Evolutionary conservation across 1,140 invertebrate species (phyloP), one percentile per base, ranked within the genome.

Genomic region (Pachypsylla venusta): DNA sequence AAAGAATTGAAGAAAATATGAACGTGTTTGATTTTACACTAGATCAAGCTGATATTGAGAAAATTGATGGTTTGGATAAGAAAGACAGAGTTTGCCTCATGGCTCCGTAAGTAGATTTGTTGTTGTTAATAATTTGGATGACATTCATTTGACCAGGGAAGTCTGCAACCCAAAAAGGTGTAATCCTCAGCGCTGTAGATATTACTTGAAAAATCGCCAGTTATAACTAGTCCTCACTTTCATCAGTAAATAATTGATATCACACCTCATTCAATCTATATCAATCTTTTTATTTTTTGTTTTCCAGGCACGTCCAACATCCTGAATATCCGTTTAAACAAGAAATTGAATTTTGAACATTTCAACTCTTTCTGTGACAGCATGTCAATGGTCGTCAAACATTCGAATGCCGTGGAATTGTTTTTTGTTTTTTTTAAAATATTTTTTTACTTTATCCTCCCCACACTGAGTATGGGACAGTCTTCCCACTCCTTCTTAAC

Each of bases 11-110:
- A 28, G 66, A 74, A 57, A 83, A 83, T 65, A 66, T 79, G 30
- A 64, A 78, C 30, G 66, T 80, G 25, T 79, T 79, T 63, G 75
- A 80, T 65, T 81, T 81, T 66, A 58, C 73, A 53, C 64, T 81
- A 20, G 20, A 22, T 16, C 25, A 61, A 22, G 16, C 26, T 14
- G 60, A 61, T 40, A 57, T 61, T 27, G 39, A 59, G n/a, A 48
- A 48, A 19, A 48, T 48, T 48, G 42, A 48, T 22, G 42, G n/a
- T n/a, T 22, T 48, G 7, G 42, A 48, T 19, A 48, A 48, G 42
- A 48, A 48, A 19, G n/a, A 48, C n/a, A 5, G 42, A 19, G 4
- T 22, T 48, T 48, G 42, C n/a, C 4, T 48, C n/a, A 48, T 48
- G 42, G 42, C 42, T 19, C 42, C 42, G 42, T 48, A n/a, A 48